Evolutionary conservation across 1,140 invertebrate species (phyloP).

Genomic region (Anagrus nilaparvatae): DNA sequence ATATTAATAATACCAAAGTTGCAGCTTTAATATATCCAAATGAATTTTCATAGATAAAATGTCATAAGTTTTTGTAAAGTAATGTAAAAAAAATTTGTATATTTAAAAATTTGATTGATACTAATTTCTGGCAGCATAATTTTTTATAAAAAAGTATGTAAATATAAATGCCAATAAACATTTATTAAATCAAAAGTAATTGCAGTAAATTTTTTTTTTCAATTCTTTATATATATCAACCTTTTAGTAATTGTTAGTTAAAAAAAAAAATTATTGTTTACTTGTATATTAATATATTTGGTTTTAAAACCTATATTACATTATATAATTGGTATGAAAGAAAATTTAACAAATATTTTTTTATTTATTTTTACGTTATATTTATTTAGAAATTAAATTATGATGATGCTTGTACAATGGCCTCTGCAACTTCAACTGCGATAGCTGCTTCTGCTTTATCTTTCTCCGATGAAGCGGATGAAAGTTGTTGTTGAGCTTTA

Average conservation of each 20-base stretch:
- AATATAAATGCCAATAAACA: not conserved
- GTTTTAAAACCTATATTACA: conserved; percentile 1
- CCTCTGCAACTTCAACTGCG: conserved; percentile 90
- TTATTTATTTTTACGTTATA: conserved; percentile 13
- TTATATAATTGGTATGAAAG: not conserved
- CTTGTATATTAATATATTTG: not conserved
- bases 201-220: conserved; percentile 2
- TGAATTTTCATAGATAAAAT: no score
- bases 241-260: not conserved
- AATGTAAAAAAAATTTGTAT: no score
- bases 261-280: conserved; percentile 3
- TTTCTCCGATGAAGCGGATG: conserved; percentile 69
- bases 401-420: conserved; percentile 74
- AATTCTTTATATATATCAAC: conserved; percentile 8
- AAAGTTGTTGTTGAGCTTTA: conserved; percentile 75
- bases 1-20: no score
- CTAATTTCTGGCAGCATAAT: no score
- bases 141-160: not conserved
- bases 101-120: no score
- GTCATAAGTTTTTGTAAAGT: no score
- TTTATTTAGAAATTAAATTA: conserved; percentile 36
- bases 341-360: not conserved
- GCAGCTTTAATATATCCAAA: no score
- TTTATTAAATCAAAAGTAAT: conserved; percentile 5
- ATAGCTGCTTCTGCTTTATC: conserved; percentile 89